Conservation (phyloP, 2,888 invertebrate species). For the Choreutis nemorana region DNA sequence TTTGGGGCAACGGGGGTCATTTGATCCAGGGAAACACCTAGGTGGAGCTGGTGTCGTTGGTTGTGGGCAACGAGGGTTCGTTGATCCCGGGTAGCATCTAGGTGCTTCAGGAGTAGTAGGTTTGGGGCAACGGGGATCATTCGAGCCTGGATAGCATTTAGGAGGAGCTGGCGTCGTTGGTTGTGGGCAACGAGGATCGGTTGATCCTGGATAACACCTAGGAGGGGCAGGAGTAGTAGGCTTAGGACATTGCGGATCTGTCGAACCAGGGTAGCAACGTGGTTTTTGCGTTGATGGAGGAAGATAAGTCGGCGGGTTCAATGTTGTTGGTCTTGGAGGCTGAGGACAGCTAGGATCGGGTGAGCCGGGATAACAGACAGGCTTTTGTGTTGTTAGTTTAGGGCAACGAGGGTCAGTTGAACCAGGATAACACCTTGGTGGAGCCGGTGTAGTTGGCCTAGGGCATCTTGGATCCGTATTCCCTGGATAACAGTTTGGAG, state of each 20-base stretch:
- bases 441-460: conserved; percentile 12
- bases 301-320: conserved; percentile 13
- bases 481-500: conserved; percentile 26
- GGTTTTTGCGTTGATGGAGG: conserved; percentile 19
- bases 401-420: conserved; percentile 21
- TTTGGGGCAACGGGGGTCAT: conserved; percentile 18
- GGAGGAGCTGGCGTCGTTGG: conserved; percentile 14
- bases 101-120: conserved; percentile 16
- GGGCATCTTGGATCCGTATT: conserved; percentile 21
- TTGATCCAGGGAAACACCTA: conserved; percentile 22
- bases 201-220: conserved; percentile 17
- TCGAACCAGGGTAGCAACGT: conserved; percentile 14
- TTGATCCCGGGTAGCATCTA: conserved; percentile 11
- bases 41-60: conserved; percentile 14
- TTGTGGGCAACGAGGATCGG: conserved; percentile 18
- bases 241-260: conserved; percentile 17
- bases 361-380: conserved; percentile 11
- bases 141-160: conserved; percentile 19
- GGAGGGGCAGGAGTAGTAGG: conserved; percentile 16
- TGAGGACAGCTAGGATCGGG: conserved; percentile 14
- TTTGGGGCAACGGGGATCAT: conserved; percentile 17
- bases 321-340: conserved; percentile 21
- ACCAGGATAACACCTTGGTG: conserved; percentile 22
- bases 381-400: conserved; percentile 12
- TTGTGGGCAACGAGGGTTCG: conserved; percentile 15